These are phyloP conservation scores for Periparus ater DNA, from an alignment of 2,797 vertebrate species.

Conservation along the genomic window DNA sequence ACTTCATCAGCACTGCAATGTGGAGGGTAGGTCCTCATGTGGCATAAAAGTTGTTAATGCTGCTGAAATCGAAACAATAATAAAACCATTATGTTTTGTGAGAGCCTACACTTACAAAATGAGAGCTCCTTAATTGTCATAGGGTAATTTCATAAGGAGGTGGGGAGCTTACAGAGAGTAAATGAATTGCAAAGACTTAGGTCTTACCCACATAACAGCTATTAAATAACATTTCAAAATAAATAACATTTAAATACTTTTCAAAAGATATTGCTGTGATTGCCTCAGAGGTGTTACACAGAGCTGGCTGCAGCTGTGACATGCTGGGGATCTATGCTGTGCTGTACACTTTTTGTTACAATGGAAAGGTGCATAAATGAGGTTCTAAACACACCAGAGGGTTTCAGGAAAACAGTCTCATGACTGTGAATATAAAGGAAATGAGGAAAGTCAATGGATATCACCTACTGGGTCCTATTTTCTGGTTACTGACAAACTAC, in stretches of 20 bases:
- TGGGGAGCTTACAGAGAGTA: background rate
- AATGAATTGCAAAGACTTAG: background rate
- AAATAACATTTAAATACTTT: constrained; percentile 4
- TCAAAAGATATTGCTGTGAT: background rate
- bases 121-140: constrained; percentile 3
- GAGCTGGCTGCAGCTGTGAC: background rate
- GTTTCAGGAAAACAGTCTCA: background rate
- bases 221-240: constrained; percentile 16
- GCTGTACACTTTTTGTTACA: background rate
- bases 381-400: background rate
- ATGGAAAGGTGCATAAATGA: background rate
- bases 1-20: background rate
- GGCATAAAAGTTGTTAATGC: background rate
- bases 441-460: background rate
- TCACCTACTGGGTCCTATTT: background rate
- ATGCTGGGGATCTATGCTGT: rapidly evolving
- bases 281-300: background rate
- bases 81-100: background rate
- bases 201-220: background rate
- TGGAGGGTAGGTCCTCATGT: background rate
- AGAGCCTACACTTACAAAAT: background rate
- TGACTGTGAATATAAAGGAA: background rate
- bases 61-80: constrained; percentile 3
- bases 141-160: constrained; percentile 1
- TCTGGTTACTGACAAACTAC: background rate